Evolutionary conservation across 2,113 vertebrate species (phyloP).

Genomic region (Pangasianodon hypophthalmus): DNA sequence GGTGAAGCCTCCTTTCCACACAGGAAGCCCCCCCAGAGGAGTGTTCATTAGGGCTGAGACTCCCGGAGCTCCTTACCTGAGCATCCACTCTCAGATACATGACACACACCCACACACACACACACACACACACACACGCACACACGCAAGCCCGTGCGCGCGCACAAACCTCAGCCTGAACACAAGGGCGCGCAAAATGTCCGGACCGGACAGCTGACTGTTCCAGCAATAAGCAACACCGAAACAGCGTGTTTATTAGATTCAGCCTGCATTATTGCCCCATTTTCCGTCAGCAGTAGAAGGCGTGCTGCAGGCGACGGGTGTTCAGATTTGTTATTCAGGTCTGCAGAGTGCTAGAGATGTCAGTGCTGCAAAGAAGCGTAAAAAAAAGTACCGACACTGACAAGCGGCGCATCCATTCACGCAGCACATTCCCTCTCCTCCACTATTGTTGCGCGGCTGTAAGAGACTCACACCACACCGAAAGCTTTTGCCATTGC

Average conservation of each 20-base stretch:
- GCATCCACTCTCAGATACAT: slow-evolving; percentile 53
- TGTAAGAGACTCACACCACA: slow-evolving; percentile 8
- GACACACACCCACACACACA: slow-evolving; percentile 44
- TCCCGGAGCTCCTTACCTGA: slow-evolving; percentile 64
- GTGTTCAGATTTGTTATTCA: neutral
- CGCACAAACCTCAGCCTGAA: slow-evolving; percentile 7
- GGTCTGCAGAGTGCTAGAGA: slow-evolving; percentile 12
- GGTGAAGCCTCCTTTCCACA: slow-evolving; percentile 71
- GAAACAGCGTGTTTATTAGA: neutral
- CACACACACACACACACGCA: slow-evolving; percentile 48
- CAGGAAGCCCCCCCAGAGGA: slow-evolving; percentile 71
- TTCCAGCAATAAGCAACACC: neutral
- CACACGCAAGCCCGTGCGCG: neutral
- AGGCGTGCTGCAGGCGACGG: neutral
- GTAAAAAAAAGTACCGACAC: slow-evolving; percentile 20
- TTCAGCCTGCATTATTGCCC: neutral
- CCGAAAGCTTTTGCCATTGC: slow-evolving; percentile 27
- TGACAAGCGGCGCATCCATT: slow-evolving; percentile 34
- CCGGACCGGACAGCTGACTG: neutral
- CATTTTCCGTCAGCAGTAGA: neutral
- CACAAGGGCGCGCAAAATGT: neutral
- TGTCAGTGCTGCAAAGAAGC: slow-evolving; percentile 24
- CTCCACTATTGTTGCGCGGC: slow-evolving; percentile 11
- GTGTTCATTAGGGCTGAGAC: slow-evolving; percentile 71
- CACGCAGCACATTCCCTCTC: neutral